These are phyloP conservation scores for Psilopsiagon aurifrons DNA, from an alignment of 2,113 vertebrate species.

Conservation along the genomic window DNA sequence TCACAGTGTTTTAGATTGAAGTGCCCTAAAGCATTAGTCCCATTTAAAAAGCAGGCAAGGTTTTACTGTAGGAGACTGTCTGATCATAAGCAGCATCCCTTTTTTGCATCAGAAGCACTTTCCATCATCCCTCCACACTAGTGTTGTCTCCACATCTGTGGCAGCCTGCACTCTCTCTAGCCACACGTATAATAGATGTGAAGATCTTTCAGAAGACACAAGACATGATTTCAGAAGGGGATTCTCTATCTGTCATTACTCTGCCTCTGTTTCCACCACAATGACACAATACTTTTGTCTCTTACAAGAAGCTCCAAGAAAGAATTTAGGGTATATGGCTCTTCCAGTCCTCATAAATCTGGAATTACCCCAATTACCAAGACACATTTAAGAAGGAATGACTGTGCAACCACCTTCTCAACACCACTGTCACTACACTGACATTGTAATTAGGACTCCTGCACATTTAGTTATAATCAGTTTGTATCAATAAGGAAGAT, in stretches of 20 bases:
- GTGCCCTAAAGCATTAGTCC: neutral
- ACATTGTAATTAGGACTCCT: constrained; percentile 66
- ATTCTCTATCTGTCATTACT: neutral
- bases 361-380: constrained; percentile 63
- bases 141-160: accelerated
- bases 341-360: constrained; percentile 60
- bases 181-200: neutral
- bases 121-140: neutral
- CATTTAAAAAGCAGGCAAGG: neutral
- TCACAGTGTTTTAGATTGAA: neutral
- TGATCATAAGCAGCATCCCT: neutral
- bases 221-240: neutral
- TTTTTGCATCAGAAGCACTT: neutral
- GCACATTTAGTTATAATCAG: constrained; percentile 50
- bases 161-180: neutral
- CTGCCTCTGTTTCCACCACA: neutral
- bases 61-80: neutral
- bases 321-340: neutral
- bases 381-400: constrained; percentile 37
- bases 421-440: constrained; percentile 6
- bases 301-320: constrained; percentile 24
- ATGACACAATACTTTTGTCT: neutral
- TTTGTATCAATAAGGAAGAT: constrained; percentile 38
- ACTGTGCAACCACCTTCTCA: constrained; percentile 49
- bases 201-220: neutral